These are phyloP conservation scores for Palythoa grandis DNA, from an alignment of 92 coral and sea anemone species.

Conservation along the genomic window DNA sequence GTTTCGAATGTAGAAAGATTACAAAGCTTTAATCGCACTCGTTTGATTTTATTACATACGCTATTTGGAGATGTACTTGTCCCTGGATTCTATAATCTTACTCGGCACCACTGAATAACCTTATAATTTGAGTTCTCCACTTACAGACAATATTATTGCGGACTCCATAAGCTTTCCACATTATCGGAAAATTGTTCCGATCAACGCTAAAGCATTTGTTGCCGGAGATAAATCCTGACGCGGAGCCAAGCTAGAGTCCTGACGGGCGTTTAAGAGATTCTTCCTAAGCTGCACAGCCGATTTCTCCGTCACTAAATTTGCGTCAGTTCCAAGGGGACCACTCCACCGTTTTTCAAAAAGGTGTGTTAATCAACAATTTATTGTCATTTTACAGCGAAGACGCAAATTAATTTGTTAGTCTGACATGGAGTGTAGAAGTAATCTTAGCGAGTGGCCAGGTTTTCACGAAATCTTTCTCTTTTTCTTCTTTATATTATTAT, in stretches of 20 bases:
- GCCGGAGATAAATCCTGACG: constrained; percentile 3
- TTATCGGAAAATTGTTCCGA: constrained; percentile 43
- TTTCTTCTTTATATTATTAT: neutral
- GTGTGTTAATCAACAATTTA: constrained; percentile 36
- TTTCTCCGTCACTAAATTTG: constrained; percentile 12
- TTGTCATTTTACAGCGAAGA: constrained; percentile 9
- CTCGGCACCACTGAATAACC: neutral
- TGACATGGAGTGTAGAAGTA: neutral
- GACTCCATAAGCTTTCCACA: constrained; percentile 43
- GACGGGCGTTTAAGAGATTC: neutral
- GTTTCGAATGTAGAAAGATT: neutral
- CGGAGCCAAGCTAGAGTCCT: neutral
- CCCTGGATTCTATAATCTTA: no score
- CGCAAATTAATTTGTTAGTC: neutral
- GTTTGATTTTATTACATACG: neutral
- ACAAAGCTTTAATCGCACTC: no score
- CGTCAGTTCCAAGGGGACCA: neutral
- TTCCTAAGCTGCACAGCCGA: neutral
- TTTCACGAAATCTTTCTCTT: neutral
- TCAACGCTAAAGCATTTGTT: constrained; percentile 10
- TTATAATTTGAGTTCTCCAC: constrained; percentile 15
- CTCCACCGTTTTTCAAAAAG: constrained; percentile 2
- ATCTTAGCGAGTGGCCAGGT: neutral
- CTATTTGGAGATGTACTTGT: neutral
- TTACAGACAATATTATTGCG: constrained; percentile 1